Evolutionary conservation across 1,140 invertebrate species (phyloP), one percentile per base, ranked within the genome.

Genomic region (Helicoverpa armigera): DNA sequence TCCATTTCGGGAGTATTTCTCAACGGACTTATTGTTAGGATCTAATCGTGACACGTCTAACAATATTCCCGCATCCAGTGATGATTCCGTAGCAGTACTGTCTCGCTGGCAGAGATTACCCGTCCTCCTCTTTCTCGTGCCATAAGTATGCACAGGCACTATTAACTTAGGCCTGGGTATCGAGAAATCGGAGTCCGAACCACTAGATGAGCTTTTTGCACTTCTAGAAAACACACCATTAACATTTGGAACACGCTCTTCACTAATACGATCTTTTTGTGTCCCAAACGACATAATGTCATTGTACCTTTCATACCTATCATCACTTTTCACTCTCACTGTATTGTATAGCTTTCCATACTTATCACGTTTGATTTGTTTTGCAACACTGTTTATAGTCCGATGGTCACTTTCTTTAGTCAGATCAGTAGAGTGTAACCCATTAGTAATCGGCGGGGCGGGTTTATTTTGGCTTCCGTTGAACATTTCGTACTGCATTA

Each of bases 71-170:
- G 92, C 91, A 75, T 94, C 92, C n/a, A 94, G 75, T 14, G 92
- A 91, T 12, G 92, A 87, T 74, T 95, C 92, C 7, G 92, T 94
- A 9, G 93, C 92, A 73, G 88, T 92, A 85, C 94, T 91, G 35
- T 95, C 91, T 75, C 95, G 88, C 78, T 96, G 91, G 88, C 95
- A 93, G 65, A 96, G 91, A 95, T 97, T 97, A 7, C 97, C 97
- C n/a, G 97, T 98, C 78, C 97, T 95, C 73, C 98, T 95, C 83
- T 97, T 97, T 79, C 97, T 95, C 69, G 96, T 96, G 43, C 97
- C 97, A 91, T 98, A 98, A 2, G 97, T 98, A 95, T 98, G 98
- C 75, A 98, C 97, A 61, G 98, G 98, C 74, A 98, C 98, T 86
- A 98, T 98, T 79, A 98, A 95, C 89, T 98, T 97, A 14, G 98